Conservation (phyloP, 2,113 vertebrate species). For the Aegypius monachus region DNA sequence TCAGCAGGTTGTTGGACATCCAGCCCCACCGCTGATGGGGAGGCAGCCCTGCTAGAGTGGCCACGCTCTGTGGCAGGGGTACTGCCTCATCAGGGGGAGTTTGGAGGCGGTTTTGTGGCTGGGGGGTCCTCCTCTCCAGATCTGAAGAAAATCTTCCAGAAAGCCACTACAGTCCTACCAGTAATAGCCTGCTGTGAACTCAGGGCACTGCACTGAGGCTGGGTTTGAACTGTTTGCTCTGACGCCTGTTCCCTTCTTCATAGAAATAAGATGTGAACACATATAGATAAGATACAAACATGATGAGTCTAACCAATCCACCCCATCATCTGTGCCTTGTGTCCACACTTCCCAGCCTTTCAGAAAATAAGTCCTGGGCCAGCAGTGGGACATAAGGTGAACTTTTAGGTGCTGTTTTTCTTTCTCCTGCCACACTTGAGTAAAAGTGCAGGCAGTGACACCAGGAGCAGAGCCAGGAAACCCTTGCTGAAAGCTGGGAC, state of each 20-base stretch:
- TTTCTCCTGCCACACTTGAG: background rate
- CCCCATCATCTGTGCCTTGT: background rate
- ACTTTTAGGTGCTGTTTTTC: background rate
- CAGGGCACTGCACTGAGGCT: background rate
- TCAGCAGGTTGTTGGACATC: background rate
- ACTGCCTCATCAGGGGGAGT: background rate
- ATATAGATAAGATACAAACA: background rate
- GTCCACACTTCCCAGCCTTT: background rate
- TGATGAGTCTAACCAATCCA: background rate
- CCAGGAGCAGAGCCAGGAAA: background rate
- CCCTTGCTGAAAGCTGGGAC: background rate
- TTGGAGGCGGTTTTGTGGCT: background rate
- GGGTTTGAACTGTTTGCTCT: background rate
- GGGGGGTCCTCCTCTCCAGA: background rate
- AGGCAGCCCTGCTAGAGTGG: background rate
- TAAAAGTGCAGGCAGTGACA: background rate
- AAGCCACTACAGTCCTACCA: background rate
- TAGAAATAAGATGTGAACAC: background rate
- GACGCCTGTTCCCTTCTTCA: accelerated
- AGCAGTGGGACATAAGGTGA: background rate
- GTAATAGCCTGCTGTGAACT: background rate
- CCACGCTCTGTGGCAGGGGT: background rate
- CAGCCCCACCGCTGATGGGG: background rate
- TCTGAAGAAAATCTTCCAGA: background rate
- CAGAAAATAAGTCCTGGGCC: background rate